These are phyloP conservation scores for Porites evermanni DNA, from an alignment of 92 coral and sea anemone species.

Conservation along the genomic window DNA sequence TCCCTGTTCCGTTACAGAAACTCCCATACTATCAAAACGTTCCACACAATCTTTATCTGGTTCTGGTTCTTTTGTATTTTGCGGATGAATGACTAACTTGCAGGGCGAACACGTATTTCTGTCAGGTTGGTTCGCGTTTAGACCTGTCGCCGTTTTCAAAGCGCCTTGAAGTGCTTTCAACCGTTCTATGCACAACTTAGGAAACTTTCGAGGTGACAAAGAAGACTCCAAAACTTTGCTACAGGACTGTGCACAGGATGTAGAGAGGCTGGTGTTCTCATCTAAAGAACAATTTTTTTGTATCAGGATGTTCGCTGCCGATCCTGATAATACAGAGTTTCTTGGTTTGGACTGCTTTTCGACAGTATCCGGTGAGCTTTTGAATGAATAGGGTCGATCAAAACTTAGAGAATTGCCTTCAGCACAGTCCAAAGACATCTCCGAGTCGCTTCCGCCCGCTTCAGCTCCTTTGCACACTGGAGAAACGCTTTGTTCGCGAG, in stretches of 20 bases:
- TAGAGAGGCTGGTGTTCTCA: not conserved
- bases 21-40: not conserved
- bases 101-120: not conserved
- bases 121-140: not conserved
- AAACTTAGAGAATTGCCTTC: not conserved
- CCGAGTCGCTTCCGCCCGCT: not conserved
- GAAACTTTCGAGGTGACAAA: not conserved
- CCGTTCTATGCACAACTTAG: not conserved
- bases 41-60: not conserved
- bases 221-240: not conserved
- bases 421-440: not conserved
- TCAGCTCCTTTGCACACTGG: not conserved
- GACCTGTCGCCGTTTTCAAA: not conserved
- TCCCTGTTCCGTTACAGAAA: not conserved
- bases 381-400: not conserved
- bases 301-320: not conserved
- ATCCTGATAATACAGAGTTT: not conserved
- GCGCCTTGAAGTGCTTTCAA: conserved; percentile 10
- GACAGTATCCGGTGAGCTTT: not conserved
- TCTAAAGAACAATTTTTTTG: not conserved
- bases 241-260: not conserved
- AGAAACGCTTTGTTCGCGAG: not conserved
- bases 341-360: not conserved
- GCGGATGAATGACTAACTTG: not conserved
- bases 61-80: not conserved